Evolutionary conservation across 64 coral and sea anemone genomes (phyloP).

Genomic region (Acropora tenuis): DNA sequence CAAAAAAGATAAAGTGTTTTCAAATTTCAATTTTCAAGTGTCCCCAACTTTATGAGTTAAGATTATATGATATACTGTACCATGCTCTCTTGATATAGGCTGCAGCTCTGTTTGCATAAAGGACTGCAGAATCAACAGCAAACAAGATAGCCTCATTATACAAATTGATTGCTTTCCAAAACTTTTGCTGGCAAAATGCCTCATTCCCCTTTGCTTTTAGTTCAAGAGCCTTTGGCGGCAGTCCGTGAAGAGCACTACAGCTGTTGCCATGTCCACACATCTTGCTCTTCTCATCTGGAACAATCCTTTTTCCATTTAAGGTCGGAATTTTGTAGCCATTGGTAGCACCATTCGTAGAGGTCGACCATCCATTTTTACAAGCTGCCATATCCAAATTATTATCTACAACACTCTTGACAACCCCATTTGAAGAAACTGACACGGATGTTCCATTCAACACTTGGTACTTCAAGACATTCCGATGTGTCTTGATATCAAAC

Average conservation of each 20-base stretch:
- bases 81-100: conserved; percentile 93
- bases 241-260: background rate
- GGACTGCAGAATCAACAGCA: conserved; percentile 85
- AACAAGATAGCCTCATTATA: conserved; percentile 92
- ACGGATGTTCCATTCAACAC: conserved; percentile 35
- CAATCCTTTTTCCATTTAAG: conserved; percentile 78
- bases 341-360: conserved; percentile 54
- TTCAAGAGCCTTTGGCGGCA: conserved; percentile 81
- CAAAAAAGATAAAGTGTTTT: no score
- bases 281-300: background rate
- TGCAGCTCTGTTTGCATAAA: conserved; percentile 97
- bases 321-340: conserved; percentile 82
- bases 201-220: conserved; percentile 87
- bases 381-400: conserved; percentile 47
- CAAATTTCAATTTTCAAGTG: no score
- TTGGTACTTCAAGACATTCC: conserved; percentile 59
- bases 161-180: conserved; percentile 92
- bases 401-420: conserved; percentile 70
- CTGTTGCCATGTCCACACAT: background rate
- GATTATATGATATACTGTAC: conserved; percentile 39
- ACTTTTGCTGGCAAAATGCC: conserved; percentile 94
- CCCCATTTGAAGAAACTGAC: conserved; percentile 60
- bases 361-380: conserved; percentile 63
- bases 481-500: conserved; percentile 81
- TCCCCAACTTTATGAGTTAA: no score